These are phyloP conservation scores for Onychomys torridus DNA, from an alignment of 2,797 vertebrate species.

Conservation along the genomic window DNA sequence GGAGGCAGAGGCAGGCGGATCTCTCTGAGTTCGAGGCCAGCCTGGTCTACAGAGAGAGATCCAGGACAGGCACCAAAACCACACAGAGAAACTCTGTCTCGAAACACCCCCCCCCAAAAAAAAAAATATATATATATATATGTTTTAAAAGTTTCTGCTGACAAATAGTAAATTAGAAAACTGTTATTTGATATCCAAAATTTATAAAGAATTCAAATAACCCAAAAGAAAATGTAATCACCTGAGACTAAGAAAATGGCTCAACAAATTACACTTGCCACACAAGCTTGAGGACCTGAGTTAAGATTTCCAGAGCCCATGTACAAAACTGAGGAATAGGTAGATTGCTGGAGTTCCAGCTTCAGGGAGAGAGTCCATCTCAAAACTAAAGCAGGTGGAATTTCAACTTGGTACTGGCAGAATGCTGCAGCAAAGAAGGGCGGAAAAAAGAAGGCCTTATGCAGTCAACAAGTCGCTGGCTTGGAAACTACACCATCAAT, in stretches of 20 bases:
- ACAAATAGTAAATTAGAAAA: neutral
- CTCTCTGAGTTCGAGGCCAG: no score
- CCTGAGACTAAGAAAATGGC: neutral
- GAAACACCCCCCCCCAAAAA: no score
- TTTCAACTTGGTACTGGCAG: neutral
- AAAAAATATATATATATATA: no score
- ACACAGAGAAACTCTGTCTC: no score
- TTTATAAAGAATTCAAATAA: neutral
- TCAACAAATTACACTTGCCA: neutral
- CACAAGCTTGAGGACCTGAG: neutral
- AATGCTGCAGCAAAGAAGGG: neutral
- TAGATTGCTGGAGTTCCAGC: neutral
- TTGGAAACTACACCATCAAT: no score
- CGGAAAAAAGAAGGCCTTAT: neutral
- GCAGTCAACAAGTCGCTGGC: neutral
- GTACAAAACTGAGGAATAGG: neutral
- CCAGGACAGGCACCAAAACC: no score
- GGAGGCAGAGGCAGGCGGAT: no score
- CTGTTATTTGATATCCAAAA: neutral
- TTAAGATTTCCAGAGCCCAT: neutral
- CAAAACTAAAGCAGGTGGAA: neutral
- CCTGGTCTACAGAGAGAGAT: no score
- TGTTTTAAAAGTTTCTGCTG: neutral
- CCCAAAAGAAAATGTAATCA: neutral
- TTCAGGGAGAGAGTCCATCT: neutral